Conservation (phyloP, 2,113 vertebrate genomes). For the Spermophilus dauricus region DNA sequence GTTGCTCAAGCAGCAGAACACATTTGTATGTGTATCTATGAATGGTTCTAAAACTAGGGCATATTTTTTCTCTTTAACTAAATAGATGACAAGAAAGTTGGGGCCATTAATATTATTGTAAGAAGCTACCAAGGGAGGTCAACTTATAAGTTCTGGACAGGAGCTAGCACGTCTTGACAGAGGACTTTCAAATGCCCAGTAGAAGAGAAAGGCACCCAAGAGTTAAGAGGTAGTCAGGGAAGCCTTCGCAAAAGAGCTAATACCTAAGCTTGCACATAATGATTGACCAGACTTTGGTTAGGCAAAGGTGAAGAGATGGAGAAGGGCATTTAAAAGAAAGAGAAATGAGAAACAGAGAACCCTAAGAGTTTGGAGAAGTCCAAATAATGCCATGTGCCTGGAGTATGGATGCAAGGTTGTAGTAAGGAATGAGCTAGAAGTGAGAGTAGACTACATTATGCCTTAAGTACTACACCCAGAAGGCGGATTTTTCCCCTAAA, state of each 20-base stretch:
- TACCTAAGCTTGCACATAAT: background rate
- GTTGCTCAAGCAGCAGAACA: background rate
- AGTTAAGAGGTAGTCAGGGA: background rate
- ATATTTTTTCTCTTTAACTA: slow-evolving; percentile 15
- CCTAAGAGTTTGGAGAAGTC: background rate
- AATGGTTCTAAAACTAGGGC: background rate
- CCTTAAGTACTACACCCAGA: background rate
- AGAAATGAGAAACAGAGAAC: background rate
- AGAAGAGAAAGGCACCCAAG: background rate
- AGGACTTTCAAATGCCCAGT: background rate
- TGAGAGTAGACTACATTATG: background rate
- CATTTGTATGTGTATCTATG: background rate
- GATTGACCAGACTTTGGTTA: background rate
- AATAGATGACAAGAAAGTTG: slow-evolving; percentile 40
- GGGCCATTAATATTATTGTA: slow-evolving; percentile 10
- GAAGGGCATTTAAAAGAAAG: background rate
- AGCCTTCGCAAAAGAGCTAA: background rate
- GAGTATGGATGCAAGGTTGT: background rate
- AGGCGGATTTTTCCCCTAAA: background rate
- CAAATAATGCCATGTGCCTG: background rate
- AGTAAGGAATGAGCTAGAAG: background rate
- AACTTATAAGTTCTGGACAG: background rate
- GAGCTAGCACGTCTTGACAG: background rate
- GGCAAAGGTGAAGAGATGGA: background rate
- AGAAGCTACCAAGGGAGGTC: background rate